These are phyloP conservation scores for Parascotia fuliginaria DNA, from an alignment of 2,888 invertebrate genomes.

Conservation along the genomic window DNA sequence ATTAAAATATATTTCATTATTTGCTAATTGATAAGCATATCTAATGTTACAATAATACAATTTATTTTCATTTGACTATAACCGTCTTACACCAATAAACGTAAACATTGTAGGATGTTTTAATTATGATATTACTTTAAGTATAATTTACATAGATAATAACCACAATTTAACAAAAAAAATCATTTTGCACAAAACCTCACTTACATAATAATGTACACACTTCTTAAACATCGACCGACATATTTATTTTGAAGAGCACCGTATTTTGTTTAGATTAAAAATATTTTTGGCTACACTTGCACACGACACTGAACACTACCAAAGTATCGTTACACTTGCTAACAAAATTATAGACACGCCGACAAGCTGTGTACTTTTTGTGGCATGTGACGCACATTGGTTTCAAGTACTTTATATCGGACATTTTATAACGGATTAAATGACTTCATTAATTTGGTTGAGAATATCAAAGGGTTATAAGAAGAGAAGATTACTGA, in stretches of 20 bases:
- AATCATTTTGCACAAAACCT: too few relatives aligned
- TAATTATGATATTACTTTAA: too few relatives aligned
- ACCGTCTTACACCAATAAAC: too few relatives aligned
- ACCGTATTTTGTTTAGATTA: constrained; percentile 81
- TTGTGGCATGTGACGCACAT: constrained; percentile 40
- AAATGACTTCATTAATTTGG: background rate
- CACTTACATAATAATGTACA: constrained; percentile 43
- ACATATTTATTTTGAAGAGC: constrained; percentile 82
- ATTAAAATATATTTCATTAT: too few relatives aligned
- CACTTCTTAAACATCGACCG: constrained; percentile 62
- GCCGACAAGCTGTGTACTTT: constrained; percentile 33
- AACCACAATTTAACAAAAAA: too few relatives aligned
- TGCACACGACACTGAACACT: constrained; percentile 79
- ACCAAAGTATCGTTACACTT: constrained; percentile 49
- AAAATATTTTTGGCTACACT: constrained; percentile 83
- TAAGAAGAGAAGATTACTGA: too few relatives aligned
- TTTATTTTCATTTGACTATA: too few relatives aligned
- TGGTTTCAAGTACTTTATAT: constrained; percentile 11
- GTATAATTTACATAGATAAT: too few relatives aligned
- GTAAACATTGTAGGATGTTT: too few relatives aligned
- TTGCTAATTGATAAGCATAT: too few relatives aligned
- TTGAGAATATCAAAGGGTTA: background rate
- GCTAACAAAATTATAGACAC: constrained; percentile 39
- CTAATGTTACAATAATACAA: too few relatives aligned
- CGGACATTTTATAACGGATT: constrained; percentile 2